Conservation (phyloP, 2,113 vertebrate genomes). For the Siniperca chuatsi region DNA sequence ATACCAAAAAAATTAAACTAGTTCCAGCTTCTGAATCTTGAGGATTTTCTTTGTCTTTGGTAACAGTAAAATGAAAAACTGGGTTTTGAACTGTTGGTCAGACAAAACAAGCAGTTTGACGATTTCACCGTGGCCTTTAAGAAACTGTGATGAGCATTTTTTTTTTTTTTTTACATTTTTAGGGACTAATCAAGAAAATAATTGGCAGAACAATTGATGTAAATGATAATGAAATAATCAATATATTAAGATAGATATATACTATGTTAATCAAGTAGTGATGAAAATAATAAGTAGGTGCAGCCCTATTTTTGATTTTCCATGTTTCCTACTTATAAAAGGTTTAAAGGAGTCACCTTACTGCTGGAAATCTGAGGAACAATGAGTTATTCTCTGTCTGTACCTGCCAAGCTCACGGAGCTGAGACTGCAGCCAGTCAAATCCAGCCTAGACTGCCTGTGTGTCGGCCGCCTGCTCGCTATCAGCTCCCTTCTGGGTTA, state of each 20-base stretch:
- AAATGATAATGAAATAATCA: no score
- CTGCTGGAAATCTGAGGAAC: neutral
- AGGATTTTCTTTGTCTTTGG: neutral
- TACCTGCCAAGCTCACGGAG: neutral
- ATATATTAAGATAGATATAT: no score
- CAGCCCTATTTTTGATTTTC: neutral
- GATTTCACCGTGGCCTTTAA: neutral
- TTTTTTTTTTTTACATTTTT: neutral
- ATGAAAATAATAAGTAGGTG: neutral
- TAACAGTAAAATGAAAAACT: no score
- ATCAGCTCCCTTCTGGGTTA: neutral
- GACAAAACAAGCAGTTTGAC: neutral
- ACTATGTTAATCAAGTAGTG: no score
- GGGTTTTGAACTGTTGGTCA: neutral
- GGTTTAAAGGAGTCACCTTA: neutral
- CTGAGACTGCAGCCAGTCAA: neutral
- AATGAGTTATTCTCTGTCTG: neutral
- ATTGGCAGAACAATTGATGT: neutral
- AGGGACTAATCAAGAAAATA: neutral
- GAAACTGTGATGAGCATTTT: no score
- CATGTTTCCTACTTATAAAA: neutral
- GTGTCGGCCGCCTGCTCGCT: neutral
- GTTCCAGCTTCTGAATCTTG: neutral
- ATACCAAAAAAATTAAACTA: no score
- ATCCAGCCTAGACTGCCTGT: constrained; percentile 1